Evolutionary conservation across 2,797 vertebrate genomes (phyloP), one percentile per base, ranked within the genome.

Genomic region (Sciurus carolinensis): DNA sequence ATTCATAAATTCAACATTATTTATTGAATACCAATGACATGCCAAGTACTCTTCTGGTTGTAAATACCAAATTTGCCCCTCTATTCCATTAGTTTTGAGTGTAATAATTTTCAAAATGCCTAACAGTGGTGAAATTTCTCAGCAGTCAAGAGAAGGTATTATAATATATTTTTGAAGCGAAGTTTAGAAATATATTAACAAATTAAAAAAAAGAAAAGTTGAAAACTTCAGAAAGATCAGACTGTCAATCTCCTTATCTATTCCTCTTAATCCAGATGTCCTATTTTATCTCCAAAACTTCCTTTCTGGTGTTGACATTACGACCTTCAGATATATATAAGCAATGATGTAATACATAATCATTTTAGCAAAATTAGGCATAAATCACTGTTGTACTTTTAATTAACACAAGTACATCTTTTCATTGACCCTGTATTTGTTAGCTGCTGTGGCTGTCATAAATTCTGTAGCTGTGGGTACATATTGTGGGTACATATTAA

Each of bases 1-100:
- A 59, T 52, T 95, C n/a, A 91, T 96, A 91, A 96, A 67, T 83
- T 86, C 24, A 69, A 59, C 66, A 76, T n/a, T 69, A 84, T 50
- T 83, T 97, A 95, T 64, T 93, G 52, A 93, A 42, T 42, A 81
- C 8, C 4, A 80, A 11, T 44, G 62, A 57, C 1, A 4, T 52
- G 7, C 6, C 30, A 91, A 39, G 5, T 12, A 83, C 42, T 79
- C 42, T 90, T 81, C 62, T 91, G 42, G n/a, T 52, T 90, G 26
- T 77, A 96, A 96, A 85, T 95, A 93, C 59, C 76, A 84, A 52
- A 69, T 76, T 6, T 50, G 22, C 3, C 44, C 18, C 28, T 83
- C 42, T 24, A 57, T 81, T 94, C 44, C 13, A 47, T 83, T 90
- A 90, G 13, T 17, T 75, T 77, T 91, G 36, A 91, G 13, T 71